Base-by-base conservation (phyloP, 92 coral and sea anemone genomes). In the Galaxea fascicularis region DNA sequence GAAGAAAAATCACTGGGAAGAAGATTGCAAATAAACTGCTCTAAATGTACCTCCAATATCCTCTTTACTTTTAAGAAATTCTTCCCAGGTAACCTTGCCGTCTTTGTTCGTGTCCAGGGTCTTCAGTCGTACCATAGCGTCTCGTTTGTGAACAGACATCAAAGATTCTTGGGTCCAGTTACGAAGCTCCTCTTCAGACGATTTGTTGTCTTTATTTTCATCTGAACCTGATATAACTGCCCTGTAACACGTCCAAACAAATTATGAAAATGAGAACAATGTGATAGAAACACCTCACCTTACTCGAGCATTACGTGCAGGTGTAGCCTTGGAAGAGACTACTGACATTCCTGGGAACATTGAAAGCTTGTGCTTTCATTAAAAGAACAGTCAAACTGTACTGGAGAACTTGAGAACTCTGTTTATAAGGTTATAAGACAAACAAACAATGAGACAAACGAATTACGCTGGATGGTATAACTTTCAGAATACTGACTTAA, bases 91-190 rank as follows among this genome's bases (percentile, higher is more conserved):
- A 17, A 91, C 82, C 57, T 89, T 89, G 79, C 84, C 88, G 58
- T 94, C 98, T 21, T 72, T 58, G 79, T 92, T 87, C 64, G 73
- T 89, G 87, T 94, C 98, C 65, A 91, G 59, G 12, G 75, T 73
- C 60, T 74, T 62, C 82, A 87, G 21, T 31, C 93, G 71, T 1
- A 29, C 22, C 21, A 78, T 71, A 7, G 94, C 78, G 8, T 82
- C 90, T 51, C 72, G 73, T 65, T 54, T 25, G 63, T 28, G n/a
- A 65, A 5, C 28, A 11, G 1, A 57, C 26, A 58, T 79, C 77
- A 88, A 85, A 29, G 89, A 35, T 20, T 82, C 60, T 39, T 78
- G 77, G 17, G 84, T 88, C 94, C 94, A 93, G 29, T 72, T 86
- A 10, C 45, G 15, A 8, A 93, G 58, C 73, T 93, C 97, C 16